Conservation (phyloP, 2,888 invertebrate genomes). For the Kuschelorhynchus macadamiae region DNA sequence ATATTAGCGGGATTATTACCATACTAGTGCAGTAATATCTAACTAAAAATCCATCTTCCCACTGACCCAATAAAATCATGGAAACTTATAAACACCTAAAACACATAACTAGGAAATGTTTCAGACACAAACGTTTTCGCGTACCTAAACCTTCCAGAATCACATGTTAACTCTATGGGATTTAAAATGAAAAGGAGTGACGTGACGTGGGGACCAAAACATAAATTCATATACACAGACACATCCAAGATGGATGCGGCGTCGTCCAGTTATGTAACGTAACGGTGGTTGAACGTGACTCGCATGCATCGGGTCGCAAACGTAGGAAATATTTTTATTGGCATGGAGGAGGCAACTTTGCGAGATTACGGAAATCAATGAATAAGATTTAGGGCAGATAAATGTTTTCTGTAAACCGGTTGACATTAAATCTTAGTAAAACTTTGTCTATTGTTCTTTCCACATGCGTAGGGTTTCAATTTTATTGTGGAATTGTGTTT, state of each 20-base stretch:
- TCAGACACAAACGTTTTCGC: not conserved
- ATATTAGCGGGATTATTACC: no score
- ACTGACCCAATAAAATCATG: no score
- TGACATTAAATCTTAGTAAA: no score
- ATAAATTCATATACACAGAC: conserved; percentile 29
- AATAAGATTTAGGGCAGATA: not conserved
- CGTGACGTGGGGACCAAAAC: conserved; percentile 23
- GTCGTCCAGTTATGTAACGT: conserved; percentile 38
- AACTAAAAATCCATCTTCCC: no score
- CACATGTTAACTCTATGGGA: conserved; percentile 37
- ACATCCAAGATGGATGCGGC: conserved; percentile 40
- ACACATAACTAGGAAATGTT: no score
- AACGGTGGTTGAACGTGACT: conserved; percentile 37
- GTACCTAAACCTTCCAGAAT: conserved; percentile 15
- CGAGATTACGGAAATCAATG: conserved; percentile 24
- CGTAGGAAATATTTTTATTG: conserved; percentile 33
- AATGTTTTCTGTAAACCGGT: not conserved
- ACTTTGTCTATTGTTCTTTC: no score
- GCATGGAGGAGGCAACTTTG: conserved; percentile 18
- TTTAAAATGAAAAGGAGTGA: conserved; percentile 31
- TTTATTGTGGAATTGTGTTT: no score
- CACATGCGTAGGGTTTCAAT: no score
- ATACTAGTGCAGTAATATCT: no score
- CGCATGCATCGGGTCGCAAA: conserved; percentile 31
- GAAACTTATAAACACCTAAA: no score